Evolutionary conservation across 2,113 vertebrate species (phyloP), one percentile per base, ranked within the genome.

Genomic region (Hippocampus abdominalis): DNA sequence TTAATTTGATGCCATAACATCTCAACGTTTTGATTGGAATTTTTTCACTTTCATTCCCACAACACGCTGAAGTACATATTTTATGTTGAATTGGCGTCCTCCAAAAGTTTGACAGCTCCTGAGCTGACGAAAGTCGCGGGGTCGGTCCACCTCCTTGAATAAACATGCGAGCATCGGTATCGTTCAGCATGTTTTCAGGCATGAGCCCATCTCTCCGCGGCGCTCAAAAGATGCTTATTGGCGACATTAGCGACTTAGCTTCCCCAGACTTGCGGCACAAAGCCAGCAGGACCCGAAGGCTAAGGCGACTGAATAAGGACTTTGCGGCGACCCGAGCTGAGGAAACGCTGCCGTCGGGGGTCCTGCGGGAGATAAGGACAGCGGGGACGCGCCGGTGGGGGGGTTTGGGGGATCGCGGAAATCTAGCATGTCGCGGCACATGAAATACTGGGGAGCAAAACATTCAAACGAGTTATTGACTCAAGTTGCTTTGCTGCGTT

Each of bases 141-240:
- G n/a, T 64, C 9, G 25, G 18, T 46, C 18, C 13, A 10, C 12
- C 39, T 25, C 40, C 2, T 64, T 64, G 42, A 64, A 64, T 64
- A 64, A 64, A 64, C 63, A 64, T 48, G 63, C 63, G 9, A 27
- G 40, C 42, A 11, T 62, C 7, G 16, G 16, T n/a, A n/a, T 40
- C 32, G 16, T 27, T 27, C 39, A 42, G 62, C 62, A 64, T n/a
- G 62, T 64, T 64, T 64, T 46, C 7, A 27, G 15, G 42, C 40
- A 16, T 23, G 3, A 18, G 42, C 27, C 6, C 57, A 36, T 32
- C 57, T 60, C 27, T 60, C 2, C 8, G 27, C 57, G 16, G n/a
- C 8, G 42, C 63, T 48, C 18, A 64, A 64, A 64, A 64, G 63
- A 64, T 27, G 63, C 40, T 64, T 64, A 64, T 64, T 64, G 63